phyloP scores from a whole-genome alignment of 2,888 invertebrate genomes.

The Hirtodrosophila cameraria region DNA sequence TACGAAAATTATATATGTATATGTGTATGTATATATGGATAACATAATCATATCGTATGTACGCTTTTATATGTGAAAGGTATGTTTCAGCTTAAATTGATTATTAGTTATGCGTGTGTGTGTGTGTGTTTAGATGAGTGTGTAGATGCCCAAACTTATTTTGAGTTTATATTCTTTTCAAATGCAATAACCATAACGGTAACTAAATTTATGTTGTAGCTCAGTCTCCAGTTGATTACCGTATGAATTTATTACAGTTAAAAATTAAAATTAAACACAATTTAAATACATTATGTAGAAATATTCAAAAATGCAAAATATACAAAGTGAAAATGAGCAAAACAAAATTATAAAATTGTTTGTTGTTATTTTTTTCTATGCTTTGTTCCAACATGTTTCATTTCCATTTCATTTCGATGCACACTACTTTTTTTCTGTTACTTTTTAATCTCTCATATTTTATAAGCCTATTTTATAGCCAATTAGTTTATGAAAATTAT shows the following conservation, averaged over 20 bases:
- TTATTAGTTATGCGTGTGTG: slow-evolving; percentile 20
- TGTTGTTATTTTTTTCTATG: not conserved
- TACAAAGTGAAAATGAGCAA: slow-evolving; percentile 8
- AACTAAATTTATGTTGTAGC: slow-evolving; percentile 84
- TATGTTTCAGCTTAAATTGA: slow-evolving; percentile 1
- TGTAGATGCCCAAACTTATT: slow-evolving; percentile 5
- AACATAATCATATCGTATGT: slow-evolving; percentile 12
- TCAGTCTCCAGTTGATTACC: slow-evolving; percentile 84
- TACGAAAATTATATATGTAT: not conserved
- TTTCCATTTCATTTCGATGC: slow-evolving; percentile 47
- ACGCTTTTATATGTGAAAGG: slow-evolving; percentile 4
- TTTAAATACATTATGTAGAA: slow-evolving; percentile 48
- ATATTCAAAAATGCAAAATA: slow-evolving; percentile 37
- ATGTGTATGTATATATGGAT: slow-evolving; percentile 10
- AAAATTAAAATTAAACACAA: slow-evolving; percentile 36
- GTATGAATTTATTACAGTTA: slow-evolving; percentile 68
- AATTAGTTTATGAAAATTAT: slow-evolving; percentile 17
- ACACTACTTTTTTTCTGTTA: slow-evolving; percentile 13
- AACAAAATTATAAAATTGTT: not conserved
- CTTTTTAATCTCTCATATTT: slow-evolving; percentile 29
- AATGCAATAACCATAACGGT: slow-evolving; percentile 79
- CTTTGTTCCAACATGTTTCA: slow-evolving; percentile 17
- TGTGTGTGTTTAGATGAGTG: slow-evolving; percentile 14
- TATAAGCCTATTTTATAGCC: slow-evolving; percentile 11
- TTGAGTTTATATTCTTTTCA: slow-evolving; percentile 23